Conservation (phyloP, 2,888 invertebrate species). For the Patella depressa region DNA sequence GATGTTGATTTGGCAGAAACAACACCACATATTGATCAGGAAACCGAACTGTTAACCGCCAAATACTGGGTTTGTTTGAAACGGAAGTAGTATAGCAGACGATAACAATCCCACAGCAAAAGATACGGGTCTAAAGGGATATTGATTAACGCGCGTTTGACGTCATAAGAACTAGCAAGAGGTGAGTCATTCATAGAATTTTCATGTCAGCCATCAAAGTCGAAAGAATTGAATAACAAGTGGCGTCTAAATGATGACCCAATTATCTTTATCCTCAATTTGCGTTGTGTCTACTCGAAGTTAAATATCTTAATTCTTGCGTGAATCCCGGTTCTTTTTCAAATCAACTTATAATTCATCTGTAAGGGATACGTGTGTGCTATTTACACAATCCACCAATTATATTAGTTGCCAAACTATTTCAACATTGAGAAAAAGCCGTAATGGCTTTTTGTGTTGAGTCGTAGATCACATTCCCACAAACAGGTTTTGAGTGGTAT, state of each 20-base stretch:
- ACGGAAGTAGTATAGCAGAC: constrained; percentile 2
- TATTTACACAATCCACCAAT: too few species aligned
- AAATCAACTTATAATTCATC: too few species aligned
- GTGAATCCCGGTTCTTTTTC: too few species aligned
- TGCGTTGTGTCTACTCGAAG: too few species aligned
- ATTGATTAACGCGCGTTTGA: constrained; percentile 7
- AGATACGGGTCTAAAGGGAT: background rate
- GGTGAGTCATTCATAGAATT: constrained; percentile 5
- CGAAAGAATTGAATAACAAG: background rate
- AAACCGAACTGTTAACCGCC: background rate
- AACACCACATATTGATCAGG: background rate
- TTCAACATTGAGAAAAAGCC: too few species aligned
- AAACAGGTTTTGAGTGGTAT: too few species aligned
- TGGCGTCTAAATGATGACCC: background rate
- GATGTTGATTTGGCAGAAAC: background rate
- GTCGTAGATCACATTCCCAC: too few species aligned
- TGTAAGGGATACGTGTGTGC: too few species aligned
- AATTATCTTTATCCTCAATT: too few species aligned
- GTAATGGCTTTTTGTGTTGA: too few species aligned
- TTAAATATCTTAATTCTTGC: too few species aligned
- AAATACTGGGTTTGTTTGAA: constrained; percentile 7
- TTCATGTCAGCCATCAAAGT: background rate
- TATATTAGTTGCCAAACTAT: too few species aligned
- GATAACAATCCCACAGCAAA: background rate
- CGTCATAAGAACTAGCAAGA: background rate